Evolutionary conservation across 2,797 vertebrate genomes (phyloP).

Genomic region (Lacerta agilis): DNA sequence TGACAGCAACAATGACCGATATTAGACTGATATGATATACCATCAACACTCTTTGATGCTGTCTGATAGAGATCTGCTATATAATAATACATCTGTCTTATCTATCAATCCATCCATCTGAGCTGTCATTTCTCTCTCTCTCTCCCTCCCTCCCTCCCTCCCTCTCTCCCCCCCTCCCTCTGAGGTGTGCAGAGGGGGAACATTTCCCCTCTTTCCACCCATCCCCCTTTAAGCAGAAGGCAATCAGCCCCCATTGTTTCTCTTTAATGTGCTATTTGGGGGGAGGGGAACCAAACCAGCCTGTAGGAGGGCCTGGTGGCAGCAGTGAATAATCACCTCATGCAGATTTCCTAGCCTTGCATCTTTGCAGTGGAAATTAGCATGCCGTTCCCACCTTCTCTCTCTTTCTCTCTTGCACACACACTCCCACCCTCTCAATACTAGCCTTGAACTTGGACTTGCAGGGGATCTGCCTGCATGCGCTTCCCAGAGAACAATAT

Average conservation of each 20-base stretch:
- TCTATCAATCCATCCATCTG: constrained; percentile 7
- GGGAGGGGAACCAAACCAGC: not conserved
- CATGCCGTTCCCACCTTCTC: constrained; percentile 43
- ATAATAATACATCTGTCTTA: not conserved
- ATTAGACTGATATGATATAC: constrained; percentile 1
- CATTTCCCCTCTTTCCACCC: not conserved
- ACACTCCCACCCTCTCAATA: constrained; percentile 52
- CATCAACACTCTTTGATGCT: not conserved
- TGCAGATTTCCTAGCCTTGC: constrained; percentile 20
- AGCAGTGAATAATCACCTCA: not conserved
- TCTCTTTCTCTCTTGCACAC: too few relatives aligned
- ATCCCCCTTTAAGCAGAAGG: constrained; percentile 19
- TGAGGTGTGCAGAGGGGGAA: not conserved
- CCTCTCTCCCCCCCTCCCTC: not conserved
- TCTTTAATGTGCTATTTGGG: not conserved
- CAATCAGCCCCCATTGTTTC: constrained; percentile 29
- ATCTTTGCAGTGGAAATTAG: constrained; percentile 53
- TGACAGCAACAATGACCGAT: not conserved
- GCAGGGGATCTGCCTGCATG: constrained; percentile 62
- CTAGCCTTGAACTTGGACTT: constrained; percentile 75
- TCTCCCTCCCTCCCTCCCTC: not conserved
- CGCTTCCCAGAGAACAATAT: constrained; percentile 64
- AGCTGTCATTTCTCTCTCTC: not conserved
- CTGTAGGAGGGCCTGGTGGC: rapidly evolving
- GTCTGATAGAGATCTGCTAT: constrained; percentile 5